Base-by-base conservation (phyloP, 2,888 invertebrate species). In the Pandemis heparana region DNA sequence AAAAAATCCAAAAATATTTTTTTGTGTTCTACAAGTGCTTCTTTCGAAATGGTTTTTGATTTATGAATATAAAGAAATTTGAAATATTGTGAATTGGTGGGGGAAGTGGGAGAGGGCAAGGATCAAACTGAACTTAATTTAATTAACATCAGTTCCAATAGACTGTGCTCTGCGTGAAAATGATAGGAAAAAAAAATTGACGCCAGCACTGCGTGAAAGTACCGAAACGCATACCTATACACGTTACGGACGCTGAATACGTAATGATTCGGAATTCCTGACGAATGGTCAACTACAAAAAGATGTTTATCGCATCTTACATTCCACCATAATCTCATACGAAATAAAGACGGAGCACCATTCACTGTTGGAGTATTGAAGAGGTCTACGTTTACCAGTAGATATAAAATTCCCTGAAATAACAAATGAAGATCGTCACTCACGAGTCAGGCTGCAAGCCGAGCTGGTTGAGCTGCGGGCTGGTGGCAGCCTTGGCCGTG, bases 401-500 rank as follows among this genome's bases (percentile, higher is more conserved):
- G 43, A 43, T 12, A 43, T 12, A 12, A 43, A 43, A 12, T 43
- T 12, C 10, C 10, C 12, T 53, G 39, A 56, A 69, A 59, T 14
- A 5, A 3, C 32, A 67, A 59, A 3, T 5, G 10, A 56, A 8
- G 16, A 48, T 66, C 4, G 18, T 70, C 75, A 89, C 93, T 87
- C 75, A 94, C 94, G 94, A 88, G 80, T 95, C 94, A 62, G 93
- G 90, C 82, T 94, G 94, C 80, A 95, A 79, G 16, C 91, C 92
- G 14, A 94, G 87, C 79, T 93, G 94, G 76, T 89, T 92, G 72
- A 94, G 90, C 76, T 94, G 94, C 6, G 94, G 94, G 83, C 94
- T 94, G 76, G 94, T 95, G 75, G 96, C 95, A 77, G 97, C 96
- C 90, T 97, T 97, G 80, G 97, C 96, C 73, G 97, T 97, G 81